phyloP scores from a whole-genome alignment of 2,797 vertebrate genomes.

The Oreochromis mossambicus region DNA sequence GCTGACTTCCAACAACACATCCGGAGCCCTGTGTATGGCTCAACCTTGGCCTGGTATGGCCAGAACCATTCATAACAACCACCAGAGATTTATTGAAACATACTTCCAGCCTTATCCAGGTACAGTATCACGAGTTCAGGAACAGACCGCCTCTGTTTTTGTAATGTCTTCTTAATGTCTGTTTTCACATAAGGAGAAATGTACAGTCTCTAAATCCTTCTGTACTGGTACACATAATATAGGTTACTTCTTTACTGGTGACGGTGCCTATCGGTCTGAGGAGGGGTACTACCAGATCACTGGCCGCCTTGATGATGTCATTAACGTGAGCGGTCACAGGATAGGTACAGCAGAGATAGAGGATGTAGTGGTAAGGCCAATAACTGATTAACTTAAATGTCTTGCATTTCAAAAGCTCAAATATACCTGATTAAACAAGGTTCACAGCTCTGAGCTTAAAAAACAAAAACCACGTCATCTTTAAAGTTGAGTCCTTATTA shows the following conservation, averaged over 20 bases:
- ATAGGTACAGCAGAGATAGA: conserved; percentile 94
- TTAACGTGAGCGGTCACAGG: conserved; percentile 93
- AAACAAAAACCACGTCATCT: not conserved
- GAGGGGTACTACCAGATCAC: conserved; percentile 94
- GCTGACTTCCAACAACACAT: conserved; percentile 36
- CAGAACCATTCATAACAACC: conserved; percentile 87
- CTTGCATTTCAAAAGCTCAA: not conserved
- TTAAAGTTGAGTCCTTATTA: not conserved
- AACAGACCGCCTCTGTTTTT: not conserved
- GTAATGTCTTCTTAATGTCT: not conserved
- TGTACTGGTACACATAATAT: not conserved
- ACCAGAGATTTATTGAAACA: conserved; percentile 86
- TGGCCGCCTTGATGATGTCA: conserved; percentile 92
- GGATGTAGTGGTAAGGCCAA: conserved; percentile 82
- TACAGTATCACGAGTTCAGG: conserved; percentile 31
- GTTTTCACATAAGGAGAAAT: not conserved
- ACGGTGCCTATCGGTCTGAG: conserved; percentile 83
- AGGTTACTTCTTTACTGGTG: conserved; percentile 95
- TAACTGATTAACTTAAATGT: not conserved
- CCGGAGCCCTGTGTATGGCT: conserved; percentile 87
- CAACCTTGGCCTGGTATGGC: conserved; percentile 94
- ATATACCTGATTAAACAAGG: not conserved
- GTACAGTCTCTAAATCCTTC: not conserved
- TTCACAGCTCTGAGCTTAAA: not conserved
- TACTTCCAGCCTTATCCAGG: conserved; percentile 90